phyloP scores from a whole-genome alignment of 1,140 invertebrate species.

The Meloidogyne exigua region DNA sequence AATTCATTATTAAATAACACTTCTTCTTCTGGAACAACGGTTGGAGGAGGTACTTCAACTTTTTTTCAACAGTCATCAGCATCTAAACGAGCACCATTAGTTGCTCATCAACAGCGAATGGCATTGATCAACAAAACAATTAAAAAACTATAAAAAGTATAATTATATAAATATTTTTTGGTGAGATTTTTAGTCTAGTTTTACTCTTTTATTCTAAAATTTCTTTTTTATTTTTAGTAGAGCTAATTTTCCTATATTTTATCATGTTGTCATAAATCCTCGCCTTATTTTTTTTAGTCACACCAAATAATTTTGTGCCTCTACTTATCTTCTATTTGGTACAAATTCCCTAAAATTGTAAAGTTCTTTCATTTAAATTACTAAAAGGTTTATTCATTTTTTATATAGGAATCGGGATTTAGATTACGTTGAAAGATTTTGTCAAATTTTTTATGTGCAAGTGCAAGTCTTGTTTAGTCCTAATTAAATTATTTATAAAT shows the following conservation, averaged over 20 bases:
- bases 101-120: slow-evolving; percentile 28
- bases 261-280: neutral
- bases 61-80: slow-evolving; percentile 10
- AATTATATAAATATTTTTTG: no score
- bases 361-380: neutral
- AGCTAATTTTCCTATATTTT: neutral
- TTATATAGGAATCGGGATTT: no score
- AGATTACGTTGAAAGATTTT: no score
- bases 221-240: neutral
- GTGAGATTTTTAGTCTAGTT: neutral
- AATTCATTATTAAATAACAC: neutral
- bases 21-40: slow-evolving; percentile 1
- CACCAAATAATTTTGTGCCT: slow-evolving; percentile 4
- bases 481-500: no score
- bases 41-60: neutral
- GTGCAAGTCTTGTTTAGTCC: no score
- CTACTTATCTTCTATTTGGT: neutral
- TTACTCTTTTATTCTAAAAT: neutral
- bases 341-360: neutral
- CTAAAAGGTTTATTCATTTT: no score
- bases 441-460: no score
- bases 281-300: slow-evolving; percentile 2
- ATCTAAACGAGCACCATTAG: neutral
- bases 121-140: slow-evolving; percentile 26
- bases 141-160: slow-evolving; percentile 12